Evolutionary conservation across 2,888 invertebrate genomes (phyloP).

Genomic region (Gymnocheta viridis): DNA sequence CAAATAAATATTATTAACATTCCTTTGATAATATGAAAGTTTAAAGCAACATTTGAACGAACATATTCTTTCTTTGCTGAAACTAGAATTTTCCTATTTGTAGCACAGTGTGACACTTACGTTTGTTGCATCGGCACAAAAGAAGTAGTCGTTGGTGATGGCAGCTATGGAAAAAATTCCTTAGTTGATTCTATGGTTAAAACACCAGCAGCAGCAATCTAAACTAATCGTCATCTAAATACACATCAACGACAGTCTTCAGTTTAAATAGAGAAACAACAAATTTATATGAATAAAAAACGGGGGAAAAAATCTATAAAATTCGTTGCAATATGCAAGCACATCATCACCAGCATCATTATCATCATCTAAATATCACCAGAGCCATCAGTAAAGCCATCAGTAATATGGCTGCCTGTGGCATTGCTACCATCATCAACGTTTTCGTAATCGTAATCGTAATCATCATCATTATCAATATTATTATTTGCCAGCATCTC

Average conservation of each 20-base stretch:
- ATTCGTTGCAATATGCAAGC: slow-evolving; percentile 21
- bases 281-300: neutral
- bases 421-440: slow-evolving; percentile 31
- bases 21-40: slow-evolving; percentile 25
- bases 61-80: neutral
- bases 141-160: slow-evolving; percentile 11
- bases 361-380: slow-evolving; percentile 38
- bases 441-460: neutral
- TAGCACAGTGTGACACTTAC: slow-evolving; percentile 28
- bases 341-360: slow-evolving; percentile 33
- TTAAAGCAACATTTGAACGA: neutral
- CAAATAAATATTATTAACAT: neutral
- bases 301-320: neutral
- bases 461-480: slow-evolving; percentile 23
- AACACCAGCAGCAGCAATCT: slow-evolving; percentile 52
- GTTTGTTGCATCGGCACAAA: slow-evolving; percentile 11
- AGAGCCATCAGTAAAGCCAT: slow-evolving; percentile 35
- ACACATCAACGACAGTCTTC: slow-evolving; percentile 46
- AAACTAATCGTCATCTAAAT: slow-evolving; percentile 61
- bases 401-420: slow-evolving; percentile 45
- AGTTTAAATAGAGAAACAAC: slow-evolving; percentile 22
- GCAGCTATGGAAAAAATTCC: slow-evolving; percentile 2
- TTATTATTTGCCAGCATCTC: slow-evolving; percentile 47
- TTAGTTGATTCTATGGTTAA: slow-evolving; percentile 12
- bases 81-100: slow-evolving; percentile 33